Evolutionary conservation across 2,113 vertebrate species (phyloP).

Genomic region (Phyllostomus hastatus): DNA sequence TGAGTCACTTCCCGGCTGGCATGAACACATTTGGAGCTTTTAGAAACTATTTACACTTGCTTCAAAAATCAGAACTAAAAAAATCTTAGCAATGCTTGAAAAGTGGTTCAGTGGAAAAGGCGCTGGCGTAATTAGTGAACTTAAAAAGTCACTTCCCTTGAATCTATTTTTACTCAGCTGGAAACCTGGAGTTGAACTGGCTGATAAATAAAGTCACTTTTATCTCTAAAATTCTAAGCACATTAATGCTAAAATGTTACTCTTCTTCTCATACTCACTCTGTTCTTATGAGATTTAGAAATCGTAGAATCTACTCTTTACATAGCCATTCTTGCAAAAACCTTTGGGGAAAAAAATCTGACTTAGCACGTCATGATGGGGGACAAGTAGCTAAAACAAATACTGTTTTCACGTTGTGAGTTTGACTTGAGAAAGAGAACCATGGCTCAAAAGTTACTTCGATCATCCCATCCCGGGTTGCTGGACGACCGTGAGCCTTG

Average conservation of each 20-base stretch:
- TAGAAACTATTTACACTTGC: slow-evolving; percentile 35
- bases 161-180: slow-evolving; percentile 5
- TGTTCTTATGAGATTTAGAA: background rate
- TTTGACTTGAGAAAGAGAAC: background rate
- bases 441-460: background rate
- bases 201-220: background rate
- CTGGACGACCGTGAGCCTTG: slow-evolving; percentile 83
- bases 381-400: background rate
- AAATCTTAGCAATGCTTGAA: background rate
- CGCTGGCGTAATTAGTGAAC: background rate
- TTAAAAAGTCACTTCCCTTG: background rate
- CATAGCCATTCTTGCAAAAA: background rate
- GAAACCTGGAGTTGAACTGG: background rate
- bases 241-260: background rate
- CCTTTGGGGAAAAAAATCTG: background rate
- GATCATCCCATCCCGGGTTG: slow-evolving; percentile 84
- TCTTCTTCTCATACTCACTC: background rate
- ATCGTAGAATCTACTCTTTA: background rate
- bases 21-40: background rate
- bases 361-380: background rate
- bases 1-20: slow-evolving; percentile 47
- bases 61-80: slow-evolving; percentile 39
- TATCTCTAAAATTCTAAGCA: slow-evolving; percentile 10
- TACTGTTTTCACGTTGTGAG: background rate
- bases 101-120: slow-evolving; percentile 11